These are phyloP conservation scores for Clunio marinus DNA, from an alignment of 2,888 invertebrate species.

Conservation along the genomic window DNA sequence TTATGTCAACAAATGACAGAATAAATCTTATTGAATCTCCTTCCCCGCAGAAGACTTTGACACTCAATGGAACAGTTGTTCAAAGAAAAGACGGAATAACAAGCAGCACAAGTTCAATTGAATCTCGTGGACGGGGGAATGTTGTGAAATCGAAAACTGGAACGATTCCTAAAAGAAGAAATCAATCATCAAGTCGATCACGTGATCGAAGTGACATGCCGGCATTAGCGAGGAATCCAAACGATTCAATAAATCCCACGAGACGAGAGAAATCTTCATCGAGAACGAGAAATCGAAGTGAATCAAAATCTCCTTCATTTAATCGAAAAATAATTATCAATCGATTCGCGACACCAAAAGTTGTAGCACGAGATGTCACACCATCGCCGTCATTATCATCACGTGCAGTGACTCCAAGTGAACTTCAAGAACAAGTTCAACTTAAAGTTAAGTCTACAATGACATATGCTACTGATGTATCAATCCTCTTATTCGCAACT, in stretches of 20 bases:
- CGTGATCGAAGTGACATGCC: slow-evolving; percentile 42
- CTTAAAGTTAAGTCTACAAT: slow-evolving; percentile 64
- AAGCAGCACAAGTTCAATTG: slow-evolving; percentile 16
- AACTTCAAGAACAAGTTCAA: slow-evolving; percentile 60
- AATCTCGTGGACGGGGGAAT: slow-evolving; percentile 15
- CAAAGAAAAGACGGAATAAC: neutral
- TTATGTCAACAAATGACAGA: neutral
- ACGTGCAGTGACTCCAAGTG: slow-evolving; percentile 47
- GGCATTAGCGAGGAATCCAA: neutral
- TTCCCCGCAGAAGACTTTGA: neutral
- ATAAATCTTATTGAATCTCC: slow-evolving; percentile 8
- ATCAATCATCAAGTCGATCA: slow-evolving; percentile 49
- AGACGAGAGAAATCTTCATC: slow-evolving; percentile 30
- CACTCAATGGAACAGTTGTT: neutral
- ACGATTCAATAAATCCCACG: neutral
- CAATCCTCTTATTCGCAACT: slow-evolving; percentile 69
- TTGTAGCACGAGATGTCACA: slow-evolving; percentile 40
- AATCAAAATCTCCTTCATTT: slow-evolving; percentile 44
- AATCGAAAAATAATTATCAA: slow-evolving; percentile 40
- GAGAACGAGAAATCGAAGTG: slow-evolving; percentile 40
- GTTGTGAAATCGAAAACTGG: slow-evolving; percentile 41
- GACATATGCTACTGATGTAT: slow-evolving; percentile 70
- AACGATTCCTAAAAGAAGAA: slow-evolving; percentile 46
- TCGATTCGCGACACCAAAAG: neutral
- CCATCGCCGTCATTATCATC: slow-evolving; percentile 23